These are phyloP conservation scores for Oreochromis aureus DNA, from an alignment of 2,113 vertebrate species.

Conservation along the genomic window DNA sequence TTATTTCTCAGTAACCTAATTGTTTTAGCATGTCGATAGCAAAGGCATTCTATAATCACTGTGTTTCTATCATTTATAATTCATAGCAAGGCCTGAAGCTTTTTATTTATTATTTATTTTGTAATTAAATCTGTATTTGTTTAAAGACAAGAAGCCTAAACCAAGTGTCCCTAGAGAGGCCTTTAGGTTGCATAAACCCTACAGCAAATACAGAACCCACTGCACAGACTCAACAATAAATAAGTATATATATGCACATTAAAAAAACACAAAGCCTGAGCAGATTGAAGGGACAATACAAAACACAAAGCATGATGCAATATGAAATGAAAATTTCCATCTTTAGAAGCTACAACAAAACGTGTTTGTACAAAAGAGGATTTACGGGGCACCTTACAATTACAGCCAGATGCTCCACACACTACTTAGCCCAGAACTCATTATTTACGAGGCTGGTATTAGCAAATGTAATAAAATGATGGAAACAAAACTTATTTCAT, in stretches of 20 bases:
- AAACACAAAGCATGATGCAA: not conserved
- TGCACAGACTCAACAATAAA: not conserved
- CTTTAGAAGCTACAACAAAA: not conserved
- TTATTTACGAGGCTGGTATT: not conserved
- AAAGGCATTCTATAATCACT: not conserved
- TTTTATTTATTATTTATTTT: not conserved
- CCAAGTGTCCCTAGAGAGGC: not conserved
- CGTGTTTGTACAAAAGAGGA: not conserved
- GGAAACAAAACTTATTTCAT: not conserved
- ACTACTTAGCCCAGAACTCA: not conserved
- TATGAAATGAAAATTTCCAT: not conserved
- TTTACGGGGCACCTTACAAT: not conserved
- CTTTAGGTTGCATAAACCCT: not conserved
- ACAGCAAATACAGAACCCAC: not conserved
- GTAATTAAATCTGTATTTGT: not conserved
- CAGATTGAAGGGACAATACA: not conserved
- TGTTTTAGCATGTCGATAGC: constrained; percentile 19
- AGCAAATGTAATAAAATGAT: not conserved
- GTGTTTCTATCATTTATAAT: not conserved
- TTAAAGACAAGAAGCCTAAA: not conserved
- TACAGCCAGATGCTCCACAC: not conserved
- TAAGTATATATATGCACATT: not conserved
- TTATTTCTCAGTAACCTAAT: constrained; percentile 42
- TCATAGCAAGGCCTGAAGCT: not conserved
- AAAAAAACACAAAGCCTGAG: not conserved